Evolutionary conservation across 2,888 invertebrate species (phyloP), one percentile per base, ranked within the genome.

Genomic region (Oscheius onirici): DNA sequence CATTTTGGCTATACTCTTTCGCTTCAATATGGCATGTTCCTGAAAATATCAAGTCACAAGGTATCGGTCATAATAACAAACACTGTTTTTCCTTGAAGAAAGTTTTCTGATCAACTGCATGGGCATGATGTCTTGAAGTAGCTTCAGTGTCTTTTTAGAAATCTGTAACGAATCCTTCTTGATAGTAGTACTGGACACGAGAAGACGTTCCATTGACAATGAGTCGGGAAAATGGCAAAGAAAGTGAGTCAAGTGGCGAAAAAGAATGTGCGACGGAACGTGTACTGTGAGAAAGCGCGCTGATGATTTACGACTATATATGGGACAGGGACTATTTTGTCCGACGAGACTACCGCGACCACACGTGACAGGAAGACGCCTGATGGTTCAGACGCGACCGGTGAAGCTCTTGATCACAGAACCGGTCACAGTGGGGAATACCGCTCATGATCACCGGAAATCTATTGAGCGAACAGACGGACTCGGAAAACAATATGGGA

Each of bases 61-160:
- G n/a, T 11, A 20, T 17, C 40, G 13, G 17, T 8, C 10, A 28
- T 1, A 58, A 40, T 15, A 46, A 46, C 46, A 26, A 46, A 26
- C 63, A 44, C 46, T 63, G 49, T 26, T 49, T 20, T 46, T 61
- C 61, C 46, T 46, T 17, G 58, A 69, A 5, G 69, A 69, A 13
- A 69, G 60, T 40, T 60, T 58, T 28, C 69, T 20, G 24, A 69
- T 69, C 22, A 69, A 28, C 28, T 69, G 58, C 34, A 69, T 44
- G 20, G 69, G 69, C 69, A 69, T 69, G 20, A 34, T 46, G 10
- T 65, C 40, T 10, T 65, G 49, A n/a, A 65, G 26, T 11, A n/a
- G 49, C 28, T 65, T 46, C 17, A 65, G 20, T 24, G 28, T 34
- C 24, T 65, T 49, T 24, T 65, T 65, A 8, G 65, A 51, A 22